Evolutionary conservation across 2,797 vertebrate species (phyloP), one percentile per base, ranked within the genome.

Genomic region (Chromobotia macracanthus): DNA sequence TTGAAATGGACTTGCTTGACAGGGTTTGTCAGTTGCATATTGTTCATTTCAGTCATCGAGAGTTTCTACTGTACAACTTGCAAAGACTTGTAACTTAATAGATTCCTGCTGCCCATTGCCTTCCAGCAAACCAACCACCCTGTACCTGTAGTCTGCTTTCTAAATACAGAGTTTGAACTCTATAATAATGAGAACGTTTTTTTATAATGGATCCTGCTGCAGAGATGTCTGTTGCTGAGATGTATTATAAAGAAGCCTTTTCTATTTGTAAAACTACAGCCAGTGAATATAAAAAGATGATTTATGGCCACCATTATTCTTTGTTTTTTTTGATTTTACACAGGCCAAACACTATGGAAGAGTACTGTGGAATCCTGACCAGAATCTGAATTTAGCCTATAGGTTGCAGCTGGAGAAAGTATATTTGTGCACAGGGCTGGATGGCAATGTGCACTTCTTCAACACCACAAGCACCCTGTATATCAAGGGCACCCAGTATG

Each of bases 81-180:
- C 28, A 38, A 25, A 5, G 31, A 60, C 38, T 69, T 71, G 18
- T 48, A 53, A 56, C 61, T 63, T 7, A 35, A 19, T 71, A 98
- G 98, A 82, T 99, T 99, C 84, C 89, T 98, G 89, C 94, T 99
- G 84, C 98, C 97, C 0, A 99, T 99, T 28, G 95, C 97, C 8
- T 99, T 99, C 92, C 98, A 99, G 91, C 97, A 99, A 91, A 99
- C 97, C 8, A 98, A 97, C 91, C 94, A 97, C 1, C 97, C 98
- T 0, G 97, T 99, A 7, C 98, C 97, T 0, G 95, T 99, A 0
- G 97, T 99, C 7, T 99, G 98, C 88, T 99, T 97, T 0, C 93
- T 99, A 67, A 99, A 99, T 88, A 99, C 98, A 0, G 97, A 99
- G 85, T 99, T 99, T 77, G 97, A 99, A 91, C 94, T 99, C 72